A percentile compares a stretch with the other conserved stretches of the same genome.
Evolutionary conservation across 2,888 invertebrate species (phyloP).

Genomic region (Macropis europaea): DNA sequence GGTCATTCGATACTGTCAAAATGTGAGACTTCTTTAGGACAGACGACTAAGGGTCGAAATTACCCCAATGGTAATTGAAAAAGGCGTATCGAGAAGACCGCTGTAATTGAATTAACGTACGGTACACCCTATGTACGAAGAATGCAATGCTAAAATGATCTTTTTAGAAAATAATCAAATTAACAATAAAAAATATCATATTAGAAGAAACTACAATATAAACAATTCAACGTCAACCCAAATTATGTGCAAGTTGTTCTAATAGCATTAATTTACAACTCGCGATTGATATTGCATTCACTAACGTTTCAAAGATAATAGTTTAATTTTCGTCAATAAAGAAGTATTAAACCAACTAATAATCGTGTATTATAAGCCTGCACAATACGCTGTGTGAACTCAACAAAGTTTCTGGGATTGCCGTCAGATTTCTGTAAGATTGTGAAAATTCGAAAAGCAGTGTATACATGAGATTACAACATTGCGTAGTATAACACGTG

Average conservation of each 20-base stretch:
- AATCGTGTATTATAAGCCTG: too few species aligned
- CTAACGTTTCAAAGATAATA: background rate
- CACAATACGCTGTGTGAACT: too few species aligned
- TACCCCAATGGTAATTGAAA: conserved; percentile 33
- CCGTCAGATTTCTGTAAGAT: conserved; percentile 37
- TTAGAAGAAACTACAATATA: background rate
- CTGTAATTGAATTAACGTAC: conserved; percentile 39
- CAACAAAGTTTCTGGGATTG: conserved; percentile 19
- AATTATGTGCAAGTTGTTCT: too few species aligned
- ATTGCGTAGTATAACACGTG: conserved; percentile 39
- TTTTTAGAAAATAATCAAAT: conserved; percentile 14
- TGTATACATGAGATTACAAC: conserved; percentile 12
- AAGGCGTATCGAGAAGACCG: conserved; percentile 14
- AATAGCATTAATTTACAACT: too few species aligned
- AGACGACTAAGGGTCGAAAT: conserved; percentile 35
- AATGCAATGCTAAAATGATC: conserved; percentile 3
- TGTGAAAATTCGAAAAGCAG: conserved; percentile 40
- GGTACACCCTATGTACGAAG: background rate
- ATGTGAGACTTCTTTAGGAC: conserved; percentile 46
- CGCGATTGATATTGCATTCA: background rate
- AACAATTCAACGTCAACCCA: too few species aligned
- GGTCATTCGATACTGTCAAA: conserved; percentile 57
- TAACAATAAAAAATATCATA: background rate
- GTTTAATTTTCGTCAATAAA: conserved; percentile 15
- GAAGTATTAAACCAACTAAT: too few species aligned